Evolutionary conservation across 1,140 invertebrate genomes (phyloP), one percentile per base, ranked within the genome.

Genomic region (Leptonema lineaticorne): DNA sequence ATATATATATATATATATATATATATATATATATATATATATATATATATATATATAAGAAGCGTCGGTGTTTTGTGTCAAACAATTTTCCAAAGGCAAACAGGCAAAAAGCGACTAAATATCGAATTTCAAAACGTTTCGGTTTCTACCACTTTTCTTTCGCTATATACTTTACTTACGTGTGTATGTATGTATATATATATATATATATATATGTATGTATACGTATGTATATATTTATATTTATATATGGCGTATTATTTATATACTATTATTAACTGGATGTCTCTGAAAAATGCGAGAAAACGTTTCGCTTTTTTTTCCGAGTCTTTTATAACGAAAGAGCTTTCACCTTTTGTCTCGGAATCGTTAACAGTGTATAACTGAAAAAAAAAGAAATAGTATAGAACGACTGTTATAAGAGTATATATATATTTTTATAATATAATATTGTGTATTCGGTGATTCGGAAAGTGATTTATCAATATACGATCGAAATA

Each of bases 341-440:
- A 24, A 11, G 50, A 24, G 50, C 50, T 53, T 53, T 53, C 22
- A 53, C 50, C 50, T 53, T 53, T 53, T 53, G 50, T 53, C 50
- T 53, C 46, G 37, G 16, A 20, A 4, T 53, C 50, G 50, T 26
- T 53, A 26, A 53, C 5, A 45, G 37, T n/a, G 24, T 11, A 48
- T 11, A 41, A 41, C 11, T 14, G 16, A 11, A 41, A 41, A 4
- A 41, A 33, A 33, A 33, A 6, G 11, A 5, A 33, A 33, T 6
- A 33, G 11, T 33, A 33, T 33, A 33, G 30, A 33, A 11, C 37
- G 9, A 11, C n/a, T n/a, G n/a, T n/a, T n/a, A n/a, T n/a, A n/a
- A n/a, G n/a, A n/a, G n/a, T n/a, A n/a, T n/a, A n/a, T n/a, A n/a
- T n/a, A n/a, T n/a, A n/a, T n/a, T n/a, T n/a, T n/a, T n/a, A n/a